phyloP scores from a whole-genome alignment of 2,797 vertebrate species.

The Brachyrhaphis roseni region DNA sequence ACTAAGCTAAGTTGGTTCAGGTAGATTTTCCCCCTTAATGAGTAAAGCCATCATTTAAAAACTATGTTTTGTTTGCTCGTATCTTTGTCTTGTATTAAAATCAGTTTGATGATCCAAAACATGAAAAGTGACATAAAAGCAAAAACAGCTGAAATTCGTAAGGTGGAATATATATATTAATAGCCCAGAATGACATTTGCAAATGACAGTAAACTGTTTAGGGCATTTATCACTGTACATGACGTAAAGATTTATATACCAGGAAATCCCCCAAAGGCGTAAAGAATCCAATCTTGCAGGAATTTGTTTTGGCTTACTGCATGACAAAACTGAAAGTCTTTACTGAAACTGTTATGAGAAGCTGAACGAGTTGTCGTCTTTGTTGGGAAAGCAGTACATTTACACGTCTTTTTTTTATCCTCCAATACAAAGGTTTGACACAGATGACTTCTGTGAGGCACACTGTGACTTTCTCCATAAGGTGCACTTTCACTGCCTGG shows the following conservation, averaged over 20 bases:
- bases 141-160: background rate
- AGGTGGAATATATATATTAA: background rate
- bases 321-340: slow-evolving; percentile 1
- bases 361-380: slow-evolving; percentile 1
- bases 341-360: slow-evolving; percentile 21
- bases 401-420: slow-evolving; percentile 1
- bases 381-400: slow-evolving; percentile 3
- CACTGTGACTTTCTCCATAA: slow-evolving; percentile 98
- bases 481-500: slow-evolving; percentile 95
- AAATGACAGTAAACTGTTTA: slow-evolving; percentile 22
- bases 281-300: slow-evolving; percentile 23
- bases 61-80: background rate
- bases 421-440: slow-evolving; percentile 87
- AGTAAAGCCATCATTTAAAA: background rate
- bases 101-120: background rate
- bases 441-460: slow-evolving; percentile 92
- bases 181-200: background rate
- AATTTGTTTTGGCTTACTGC: slow-evolving; percentile 28
- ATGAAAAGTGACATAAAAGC: background rate
- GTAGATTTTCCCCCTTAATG: background rate
- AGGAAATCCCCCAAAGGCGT: slow-evolving; percentile 38
- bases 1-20: background rate
- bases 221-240: background rate
- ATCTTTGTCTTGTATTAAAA: background rate
- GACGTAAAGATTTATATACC: slow-evolving; percentile 23